A percentile compares a stretch with the other conserved stretches of the same genome.
Evolutionary conservation across 2,888 invertebrate genomes (phyloP).

Genomic region (Colostygia pectinataria): DNA sequence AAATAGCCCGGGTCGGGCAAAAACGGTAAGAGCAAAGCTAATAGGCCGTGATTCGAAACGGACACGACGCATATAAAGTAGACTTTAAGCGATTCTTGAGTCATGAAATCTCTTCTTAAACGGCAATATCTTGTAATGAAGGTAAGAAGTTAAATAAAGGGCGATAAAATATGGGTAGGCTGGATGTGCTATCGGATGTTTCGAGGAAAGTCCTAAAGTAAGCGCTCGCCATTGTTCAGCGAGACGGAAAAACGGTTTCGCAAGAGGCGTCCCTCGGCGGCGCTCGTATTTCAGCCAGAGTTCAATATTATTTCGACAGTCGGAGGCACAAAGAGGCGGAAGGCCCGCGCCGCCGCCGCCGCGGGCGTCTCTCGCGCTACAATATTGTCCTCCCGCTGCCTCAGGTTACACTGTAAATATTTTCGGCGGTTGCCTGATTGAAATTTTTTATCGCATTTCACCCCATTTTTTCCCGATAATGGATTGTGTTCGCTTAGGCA

Average conservation of each 20-base stretch:
- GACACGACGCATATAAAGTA: constrained; percentile 50
- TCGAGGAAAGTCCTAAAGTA: constrained; percentile 61
- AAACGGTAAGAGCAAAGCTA: constrained; percentile 53
- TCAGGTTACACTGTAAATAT: constrained; percentile 81
- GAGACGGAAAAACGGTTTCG: constrained; percentile 77
- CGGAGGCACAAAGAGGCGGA: constrained; percentile 73
- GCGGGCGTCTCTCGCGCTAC: constrained; percentile 69
- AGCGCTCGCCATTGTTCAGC: constrained; percentile 71
- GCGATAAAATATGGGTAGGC: constrained; percentile 32
- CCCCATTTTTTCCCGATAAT: constrained; percentile 65
- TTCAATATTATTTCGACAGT: constrained; percentile 81
- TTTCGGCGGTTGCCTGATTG: constrained; percentile 79
- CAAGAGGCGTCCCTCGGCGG: constrained; percentile 69
- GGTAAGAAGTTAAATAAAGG: constrained; percentile 29
- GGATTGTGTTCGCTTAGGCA: constrained; percentile 63
- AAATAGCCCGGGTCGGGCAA: constrained; percentile 54
- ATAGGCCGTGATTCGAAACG: constrained; percentile 52
- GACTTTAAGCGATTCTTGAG: constrained; percentile 42
- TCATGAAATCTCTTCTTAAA: constrained; percentile 40
- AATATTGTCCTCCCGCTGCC: constrained; percentile 79
- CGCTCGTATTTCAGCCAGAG: constrained; percentile 78
- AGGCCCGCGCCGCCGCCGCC: constrained; percentile 65
- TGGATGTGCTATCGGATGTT: constrained; percentile 48
- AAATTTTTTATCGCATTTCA: constrained; percentile 79
- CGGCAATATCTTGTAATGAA: constrained; percentile 34